A percentile compares a stretch with the other conserved stretches of the same genome.
phyloP scores from a whole-genome alignment of 2,113 vertebrate species.

The Entomyzon cyanotis region DNA sequence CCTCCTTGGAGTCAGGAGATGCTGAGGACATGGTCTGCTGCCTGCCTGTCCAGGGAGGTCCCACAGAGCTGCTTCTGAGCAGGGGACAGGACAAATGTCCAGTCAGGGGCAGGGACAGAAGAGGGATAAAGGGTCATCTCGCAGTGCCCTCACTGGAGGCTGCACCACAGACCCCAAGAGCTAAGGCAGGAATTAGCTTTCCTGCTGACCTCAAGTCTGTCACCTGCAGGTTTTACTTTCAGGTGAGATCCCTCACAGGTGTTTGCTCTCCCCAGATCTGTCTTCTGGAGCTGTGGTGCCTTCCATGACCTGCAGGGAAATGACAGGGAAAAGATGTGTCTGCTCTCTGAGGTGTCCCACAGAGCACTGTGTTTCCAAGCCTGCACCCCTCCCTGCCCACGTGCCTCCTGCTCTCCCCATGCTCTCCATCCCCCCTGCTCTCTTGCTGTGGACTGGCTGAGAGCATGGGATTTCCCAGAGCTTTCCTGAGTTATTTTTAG shows the following conservation, averaged over 20 bases:
- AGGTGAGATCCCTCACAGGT: not conserved
- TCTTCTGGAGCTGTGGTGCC: not conserved
- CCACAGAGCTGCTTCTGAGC: not conserved
- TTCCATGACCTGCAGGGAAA: not conserved
- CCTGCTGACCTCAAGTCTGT: not conserved
- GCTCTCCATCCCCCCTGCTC: not conserved
- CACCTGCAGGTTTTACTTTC: not conserved
- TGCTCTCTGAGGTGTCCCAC: not conserved
- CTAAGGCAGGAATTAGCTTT: not conserved
- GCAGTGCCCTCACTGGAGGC: not conserved
- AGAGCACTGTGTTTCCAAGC: not conserved
- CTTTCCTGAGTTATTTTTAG: constrained; percentile 60
- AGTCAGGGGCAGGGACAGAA: not conserved
- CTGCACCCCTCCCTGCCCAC: constrained; percentile 13
- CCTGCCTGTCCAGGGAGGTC: not conserved
- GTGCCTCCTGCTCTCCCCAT: not conserved
- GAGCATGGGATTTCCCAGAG: constrained; percentile 51
- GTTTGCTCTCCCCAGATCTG: not conserved
- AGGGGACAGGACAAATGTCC: not conserved
- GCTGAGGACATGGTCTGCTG: not conserved
- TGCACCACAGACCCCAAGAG: not conserved
- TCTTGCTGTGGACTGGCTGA: not conserved
- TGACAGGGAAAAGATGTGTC: not conserved
- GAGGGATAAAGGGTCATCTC: not conserved
- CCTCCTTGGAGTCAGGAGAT: not conserved